Conservation (phyloP, 2,113 vertebrate genomes). For the Aptenodytes patagonicus region DNA sequence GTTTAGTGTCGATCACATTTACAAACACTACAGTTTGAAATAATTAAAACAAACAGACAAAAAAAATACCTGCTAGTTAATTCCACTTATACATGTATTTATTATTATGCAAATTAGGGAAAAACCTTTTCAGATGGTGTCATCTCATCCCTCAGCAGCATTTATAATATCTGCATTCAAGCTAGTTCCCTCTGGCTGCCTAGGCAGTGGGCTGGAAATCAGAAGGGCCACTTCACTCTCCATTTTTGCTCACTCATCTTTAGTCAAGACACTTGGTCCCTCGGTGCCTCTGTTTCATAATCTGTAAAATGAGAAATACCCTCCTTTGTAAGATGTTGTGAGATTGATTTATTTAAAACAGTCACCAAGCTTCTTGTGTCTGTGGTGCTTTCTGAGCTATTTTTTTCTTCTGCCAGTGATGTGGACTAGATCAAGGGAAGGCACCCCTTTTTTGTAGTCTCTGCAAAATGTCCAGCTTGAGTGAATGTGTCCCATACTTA, state of each 20-base stretch:
- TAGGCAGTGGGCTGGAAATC: background rate
- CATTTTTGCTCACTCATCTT: background rate
- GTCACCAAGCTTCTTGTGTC: background rate
- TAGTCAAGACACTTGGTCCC: background rate
- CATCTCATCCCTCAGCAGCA: background rate
- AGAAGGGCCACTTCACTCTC: background rate
- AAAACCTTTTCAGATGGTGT: constrained; percentile 44
- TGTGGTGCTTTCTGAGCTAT: background rate
- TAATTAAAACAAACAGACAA: constrained; percentile 67
- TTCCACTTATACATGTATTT: constrained; percentile 47
- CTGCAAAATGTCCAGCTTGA: background rate
- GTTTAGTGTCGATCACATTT: constrained; percentile 70
- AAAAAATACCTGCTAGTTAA: constrained; percentile 54
- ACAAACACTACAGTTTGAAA: constrained; percentile 56
- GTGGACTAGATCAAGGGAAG: background rate
- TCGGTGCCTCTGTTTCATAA: background rate
- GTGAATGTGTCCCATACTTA: background rate
- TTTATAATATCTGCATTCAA: background rate
- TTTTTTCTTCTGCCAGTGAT: background rate
- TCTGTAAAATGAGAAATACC: background rate
- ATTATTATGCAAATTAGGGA: constrained; percentile 61
- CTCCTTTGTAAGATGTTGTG: background rate
- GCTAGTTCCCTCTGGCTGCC: background rate
- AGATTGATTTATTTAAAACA: background rate
- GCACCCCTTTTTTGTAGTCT: background rate